Percentiles rank a stretch among this genome's conserved stretches.
Conservation (phyloP, 2,113 vertebrate genomes). For the Cathartes aura region DNA sequence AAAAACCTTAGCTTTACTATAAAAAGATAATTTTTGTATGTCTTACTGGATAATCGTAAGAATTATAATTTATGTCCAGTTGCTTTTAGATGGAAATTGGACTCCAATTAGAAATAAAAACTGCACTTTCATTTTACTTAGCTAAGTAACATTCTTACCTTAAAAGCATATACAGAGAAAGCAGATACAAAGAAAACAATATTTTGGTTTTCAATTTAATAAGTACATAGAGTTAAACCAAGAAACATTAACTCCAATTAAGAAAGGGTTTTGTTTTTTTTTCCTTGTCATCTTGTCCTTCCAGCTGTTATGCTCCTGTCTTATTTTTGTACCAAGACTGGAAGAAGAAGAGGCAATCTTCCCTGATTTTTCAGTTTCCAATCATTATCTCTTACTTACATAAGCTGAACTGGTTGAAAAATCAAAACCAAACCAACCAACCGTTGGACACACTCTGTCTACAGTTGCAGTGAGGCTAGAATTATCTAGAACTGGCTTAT, state of each 20-base stretch:
- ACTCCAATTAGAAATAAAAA: neutral
- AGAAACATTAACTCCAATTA: neutral
- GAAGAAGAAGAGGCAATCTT: neutral
- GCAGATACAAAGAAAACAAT: neutral
- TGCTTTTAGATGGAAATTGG: neutral
- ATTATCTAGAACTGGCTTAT: neutral
- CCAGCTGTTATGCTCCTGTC: neutral
- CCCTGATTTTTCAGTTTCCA: neutral
- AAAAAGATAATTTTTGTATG: neutral
- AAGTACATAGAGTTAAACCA: neutral
- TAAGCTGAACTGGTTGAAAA: neutral
- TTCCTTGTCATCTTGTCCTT: neutral
- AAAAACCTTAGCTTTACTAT: neutral
- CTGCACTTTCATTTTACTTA: neutral
- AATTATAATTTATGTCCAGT: neutral
- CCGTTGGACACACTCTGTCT: neutral
- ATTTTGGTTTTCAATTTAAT: neutral
- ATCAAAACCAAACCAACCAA: neutral
- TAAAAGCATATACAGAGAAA: neutral
- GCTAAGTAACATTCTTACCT: neutral
- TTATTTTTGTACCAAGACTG: neutral
- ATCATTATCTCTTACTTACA: neutral
- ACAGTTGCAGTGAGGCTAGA: neutral
- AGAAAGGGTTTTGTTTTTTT: neutral
- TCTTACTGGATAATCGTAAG: neutral